These are phyloP conservation scores for Pipistrellus nathusii DNA, from an alignment of 2,797 vertebrate genomes.

Conservation along the genomic window DNA sequence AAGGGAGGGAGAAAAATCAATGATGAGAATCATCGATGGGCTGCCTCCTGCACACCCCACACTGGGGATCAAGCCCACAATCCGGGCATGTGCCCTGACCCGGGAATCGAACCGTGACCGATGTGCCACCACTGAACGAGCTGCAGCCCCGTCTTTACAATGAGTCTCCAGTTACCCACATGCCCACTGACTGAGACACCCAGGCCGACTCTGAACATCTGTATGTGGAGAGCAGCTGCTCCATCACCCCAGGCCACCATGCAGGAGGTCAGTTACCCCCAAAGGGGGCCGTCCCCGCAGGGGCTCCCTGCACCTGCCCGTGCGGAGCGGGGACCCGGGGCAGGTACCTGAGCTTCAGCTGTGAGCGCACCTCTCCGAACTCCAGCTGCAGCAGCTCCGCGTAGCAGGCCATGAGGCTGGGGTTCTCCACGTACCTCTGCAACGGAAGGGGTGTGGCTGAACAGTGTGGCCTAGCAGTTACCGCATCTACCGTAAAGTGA, in stretches of 20 bases:
- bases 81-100: neutral
- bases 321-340: neutral
- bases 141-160: neutral
- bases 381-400: conserved; percentile 98
- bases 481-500: neutral
- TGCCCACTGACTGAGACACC: neutral
- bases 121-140: neutral
- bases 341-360: conserved; percentile 96
- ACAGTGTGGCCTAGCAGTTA: neutral
- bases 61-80: neutral
- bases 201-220: neutral
- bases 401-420: conserved; percentile 97
- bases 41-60: neutral
- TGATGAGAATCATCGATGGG: neutral
- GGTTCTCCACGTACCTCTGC: conserved; percentile 97
- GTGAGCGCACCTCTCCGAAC: conserved; percentile 95
- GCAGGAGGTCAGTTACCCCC: neutral
- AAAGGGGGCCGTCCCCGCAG: neutral
- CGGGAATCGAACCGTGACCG: neutral
- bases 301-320: neutral
- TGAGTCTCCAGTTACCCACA: neutral
- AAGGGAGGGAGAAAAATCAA: neutral
- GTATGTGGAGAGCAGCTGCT: neutral
- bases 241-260: neutral
- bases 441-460: conserved; percentile 70